Evolutionary conservation across 2,888 invertebrate species (phyloP).

Genomic region (Rhingia rostrata): DNA sequence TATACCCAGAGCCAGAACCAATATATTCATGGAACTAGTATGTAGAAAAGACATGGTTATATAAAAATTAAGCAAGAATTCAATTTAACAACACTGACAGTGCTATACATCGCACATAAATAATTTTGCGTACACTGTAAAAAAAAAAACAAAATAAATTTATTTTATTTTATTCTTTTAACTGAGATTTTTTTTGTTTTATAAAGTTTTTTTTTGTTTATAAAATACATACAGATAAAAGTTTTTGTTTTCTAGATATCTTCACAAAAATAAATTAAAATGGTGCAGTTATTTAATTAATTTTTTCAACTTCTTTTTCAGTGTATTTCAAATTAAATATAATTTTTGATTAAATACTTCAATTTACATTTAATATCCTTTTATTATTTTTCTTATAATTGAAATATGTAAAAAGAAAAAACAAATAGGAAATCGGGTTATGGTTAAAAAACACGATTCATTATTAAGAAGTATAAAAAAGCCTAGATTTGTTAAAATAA

Average conservation of each 20-base stretch:
- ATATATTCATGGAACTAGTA: constrained; percentile 3
- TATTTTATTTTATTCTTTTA: neutral
- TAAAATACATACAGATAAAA: neutral
- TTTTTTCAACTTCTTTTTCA: too few species aligned
- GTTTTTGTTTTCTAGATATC: too few species aligned
- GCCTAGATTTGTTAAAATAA: neutral
- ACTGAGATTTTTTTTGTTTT: neutral
- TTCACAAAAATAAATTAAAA: too few species aligned
- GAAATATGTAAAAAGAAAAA: neutral
- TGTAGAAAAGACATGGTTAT: neutral
- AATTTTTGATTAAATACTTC: too few species aligned
- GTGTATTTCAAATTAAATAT: too few species aligned
- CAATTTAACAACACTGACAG: neutral
- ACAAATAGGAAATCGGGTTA: neutral
- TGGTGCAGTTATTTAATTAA: too few species aligned
- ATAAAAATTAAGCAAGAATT: neutral
- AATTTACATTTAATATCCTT: constrained; percentile 8
- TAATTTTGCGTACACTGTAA: too few species aligned
- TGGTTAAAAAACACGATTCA: neutral
- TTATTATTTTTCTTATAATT: neutral
- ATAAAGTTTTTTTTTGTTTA: neutral
- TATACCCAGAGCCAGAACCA: constrained; percentile 19
- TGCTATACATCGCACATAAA: neutral
- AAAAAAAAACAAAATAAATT: neutral
- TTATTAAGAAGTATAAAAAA: neutral